These are phyloP conservation scores for Galeopterus variegatus DNA, from an alignment of 2,113 vertebrate genomes.

Conservation along the genomic window DNA sequence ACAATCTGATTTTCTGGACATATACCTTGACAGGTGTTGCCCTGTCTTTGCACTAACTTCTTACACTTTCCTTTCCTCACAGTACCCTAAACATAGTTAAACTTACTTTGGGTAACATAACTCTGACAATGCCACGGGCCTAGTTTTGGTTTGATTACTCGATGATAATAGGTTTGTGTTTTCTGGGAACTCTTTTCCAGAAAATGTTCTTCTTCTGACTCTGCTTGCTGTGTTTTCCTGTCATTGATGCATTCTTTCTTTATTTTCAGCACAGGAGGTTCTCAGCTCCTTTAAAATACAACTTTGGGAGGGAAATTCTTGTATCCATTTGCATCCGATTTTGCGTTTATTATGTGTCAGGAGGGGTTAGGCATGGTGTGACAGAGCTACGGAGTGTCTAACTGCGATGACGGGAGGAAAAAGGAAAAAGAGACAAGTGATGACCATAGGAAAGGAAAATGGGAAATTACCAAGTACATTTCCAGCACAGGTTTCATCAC, in stretches of 20 bases:
- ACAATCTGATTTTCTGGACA: neutral
- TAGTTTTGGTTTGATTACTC: neutral
- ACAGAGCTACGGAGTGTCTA: neutral
- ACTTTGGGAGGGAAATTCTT: neutral
- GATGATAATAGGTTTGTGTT: neutral
- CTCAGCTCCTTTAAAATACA: neutral
- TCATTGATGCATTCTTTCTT: neutral
- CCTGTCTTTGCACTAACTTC: neutral
- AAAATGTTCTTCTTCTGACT: neutral
- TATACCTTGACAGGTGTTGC: neutral
- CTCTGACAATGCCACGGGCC: neutral
- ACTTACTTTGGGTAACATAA: neutral
- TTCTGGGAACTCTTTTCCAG: neutral
- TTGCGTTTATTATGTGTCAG: neutral
- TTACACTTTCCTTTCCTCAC: rapidly evolving
- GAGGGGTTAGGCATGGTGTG: neutral
- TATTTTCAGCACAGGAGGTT: neutral
- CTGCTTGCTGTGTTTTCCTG: neutral
- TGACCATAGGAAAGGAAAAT: neutral
- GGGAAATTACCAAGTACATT: neutral
- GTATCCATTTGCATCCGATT: neutral
- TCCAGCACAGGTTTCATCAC: neutral
- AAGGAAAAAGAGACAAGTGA: neutral
- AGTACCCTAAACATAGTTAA: neutral
- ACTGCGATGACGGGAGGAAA: neutral